Evolutionary conservation across 2,797 vertebrate genomes (phyloP), one percentile per base, ranked within the genome.

Genomic region (Hybognathus amarus): DNA sequence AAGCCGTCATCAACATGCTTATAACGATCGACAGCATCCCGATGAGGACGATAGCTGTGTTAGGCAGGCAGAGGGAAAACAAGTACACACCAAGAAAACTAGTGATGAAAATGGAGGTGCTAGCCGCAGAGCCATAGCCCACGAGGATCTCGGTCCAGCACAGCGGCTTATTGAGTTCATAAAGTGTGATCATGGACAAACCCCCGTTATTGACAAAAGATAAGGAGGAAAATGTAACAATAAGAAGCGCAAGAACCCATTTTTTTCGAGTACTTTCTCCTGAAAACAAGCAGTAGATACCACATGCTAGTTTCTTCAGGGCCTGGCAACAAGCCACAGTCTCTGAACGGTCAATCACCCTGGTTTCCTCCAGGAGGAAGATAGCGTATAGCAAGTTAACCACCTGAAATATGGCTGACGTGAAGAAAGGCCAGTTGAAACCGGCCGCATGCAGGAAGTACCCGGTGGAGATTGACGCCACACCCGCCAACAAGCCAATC

Each of bases 121-220:
- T 95, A 12, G 96, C 85, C 0, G 96, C 97, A 1, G 96, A 93
- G 45, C 97, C 97, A 1, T 98, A 99, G 83, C 98, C 98, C 76
- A 99, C 94, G 86, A 97, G 93, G 17, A 99, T 94, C 92, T 96
- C 97, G 47, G 91, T 94, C 98, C 98, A 99, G 93, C 98, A 99
- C 67, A 99, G 96, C 0, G 98, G 98, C 18, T 95, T 88, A 4
- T 97, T 95, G 74, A 99, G 92, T 87, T 99, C 97, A 73, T 97
- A 99, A 0, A 99, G 94, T 0, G 94, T 97, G 59, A 97, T 88
- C 85, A 96, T 71, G 0, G 94, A 94, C 47, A 82, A n/a, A 36
- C 92, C 91, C 1, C 98, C 97, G 1, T 94, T 0, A 13, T 94
- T 40, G 5, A 92, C 79, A 9, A 98, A 96, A 54, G 93, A 91